Base-by-base conservation (phyloP, 2,113 vertebrate species). In the Saguinus midas region DNA sequence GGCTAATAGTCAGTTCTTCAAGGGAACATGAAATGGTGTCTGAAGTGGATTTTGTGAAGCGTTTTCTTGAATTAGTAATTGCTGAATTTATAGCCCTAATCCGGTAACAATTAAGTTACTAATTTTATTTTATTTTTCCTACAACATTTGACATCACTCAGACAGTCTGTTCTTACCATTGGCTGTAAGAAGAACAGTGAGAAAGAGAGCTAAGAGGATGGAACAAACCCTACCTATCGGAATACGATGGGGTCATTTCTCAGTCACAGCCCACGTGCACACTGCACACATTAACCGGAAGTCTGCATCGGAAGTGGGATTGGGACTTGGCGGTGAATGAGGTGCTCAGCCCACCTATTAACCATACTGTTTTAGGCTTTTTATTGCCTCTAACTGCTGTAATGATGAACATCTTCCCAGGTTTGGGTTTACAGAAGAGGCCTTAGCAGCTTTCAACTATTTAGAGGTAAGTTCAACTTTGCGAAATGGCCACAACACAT, bases 181-280 rank as follows among this genome's bases (percentile, higher is more conserved):
- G 37, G 8, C 45, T 79, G 8, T 29, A 29, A 29, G 79, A 40
- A 61, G 68, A 58, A 11, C 6, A 8, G 18, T 0, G 17, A 80
- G 20, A 27, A 21, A 35, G 27, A 17, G 0, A 17, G 10, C 37
- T 9, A 8, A 9, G 9, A 25, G 50, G 23, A 1, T 6, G 0
- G 8, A 45, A 45, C 70, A 0, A 0, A 0, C 8, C 10, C 37
- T 9, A 5, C 27, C 20, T 0, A 23, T 13, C 1, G 66, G 76
- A 37, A 1, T 6, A 0, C 0, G 18, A 5, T 0, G 18, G 84
- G 2, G 6, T 5, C 9, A 1, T 11, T 2, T 9, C 0, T 0
- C 1, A 2, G 35, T 8, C 35, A 1, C 37, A 10, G 11, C 9
- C 3, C 21, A 1, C 0, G 0, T 7, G 3, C 0, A 2, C 8